These are phyloP conservation scores for Drosophila repletoides DNA, from an alignment of 1,140 invertebrate genomes.

Conservation along the genomic window DNA sequence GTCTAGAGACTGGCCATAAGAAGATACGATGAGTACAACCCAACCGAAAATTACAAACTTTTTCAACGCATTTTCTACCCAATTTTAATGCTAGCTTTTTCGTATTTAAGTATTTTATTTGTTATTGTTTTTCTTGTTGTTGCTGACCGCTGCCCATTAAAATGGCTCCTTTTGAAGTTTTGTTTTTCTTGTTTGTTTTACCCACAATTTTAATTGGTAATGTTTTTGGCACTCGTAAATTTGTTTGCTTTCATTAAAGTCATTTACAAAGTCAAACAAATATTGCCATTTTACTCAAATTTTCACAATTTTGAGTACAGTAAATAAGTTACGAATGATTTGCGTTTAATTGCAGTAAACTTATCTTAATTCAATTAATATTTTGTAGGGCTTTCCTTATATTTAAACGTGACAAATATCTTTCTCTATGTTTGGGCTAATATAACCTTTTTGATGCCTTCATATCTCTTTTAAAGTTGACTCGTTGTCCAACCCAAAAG, in stretches of 20 bases:
- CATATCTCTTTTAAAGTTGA: no score
- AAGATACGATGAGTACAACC: neutral
- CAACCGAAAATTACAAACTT: conserved; percentile 1
- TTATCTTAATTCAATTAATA: no score
- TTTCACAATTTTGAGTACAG: neutral
- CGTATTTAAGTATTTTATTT: conserved; percentile 12
- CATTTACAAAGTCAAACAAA: conserved; percentile 29
- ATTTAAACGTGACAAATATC: no score
- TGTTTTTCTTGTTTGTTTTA: conserved; percentile 18
- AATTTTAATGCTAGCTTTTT: conserved; percentile 15
- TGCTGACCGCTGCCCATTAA: neutral
- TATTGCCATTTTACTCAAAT: neutral
- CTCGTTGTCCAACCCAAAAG: no score
- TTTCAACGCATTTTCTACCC: conserved; percentile 25
- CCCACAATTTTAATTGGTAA: conserved; percentile 55
- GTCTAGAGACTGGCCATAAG: neutral
- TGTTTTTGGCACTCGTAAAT: conserved; percentile 27
- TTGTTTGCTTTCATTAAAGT: conserved; percentile 34
- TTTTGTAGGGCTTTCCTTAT: no score
- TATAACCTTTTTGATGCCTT: no score
- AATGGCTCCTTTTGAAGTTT: conserved; percentile 20
- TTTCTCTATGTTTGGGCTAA: no score
- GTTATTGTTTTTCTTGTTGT: neutral
- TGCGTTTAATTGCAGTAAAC: no score
- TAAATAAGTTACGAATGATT: no score